Base-by-base conservation (phyloP, 2,888 invertebrate species). In the Orthosia gothica region DNA sequence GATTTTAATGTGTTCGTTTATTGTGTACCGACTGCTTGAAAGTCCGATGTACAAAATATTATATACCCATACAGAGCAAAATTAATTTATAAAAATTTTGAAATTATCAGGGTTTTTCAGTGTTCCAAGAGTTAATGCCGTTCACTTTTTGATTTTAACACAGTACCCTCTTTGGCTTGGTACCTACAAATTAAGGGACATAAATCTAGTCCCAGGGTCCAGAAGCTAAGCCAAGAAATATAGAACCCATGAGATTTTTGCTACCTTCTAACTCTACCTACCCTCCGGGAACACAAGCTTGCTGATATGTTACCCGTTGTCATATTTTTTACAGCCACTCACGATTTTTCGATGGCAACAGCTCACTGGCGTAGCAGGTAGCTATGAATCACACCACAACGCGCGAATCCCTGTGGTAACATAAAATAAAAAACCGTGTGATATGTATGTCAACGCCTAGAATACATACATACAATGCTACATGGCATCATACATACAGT, bases 1-100 rank as follows among this genome's bases (percentile, higher is more conserved):
- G 68, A 61, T 78, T 79, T 78, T 64, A 78, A 79, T 78, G 55
- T 78, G 54, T 68, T 64, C 45, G n/a, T n/a, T 73, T n/a, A 64
- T 5, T 64, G 11, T 45, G 54, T 45, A n/a, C 26, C 15, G 52
- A 9, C 59, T 73, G 78, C 74, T 78, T 79, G 59, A 64, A 79
- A 73, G 13, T 23, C 18, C 18, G 23, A 49, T 40, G 7, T 50
- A n/a, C 5, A 40, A 1, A 40, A 15, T 47, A 45, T 11, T 15
- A 50, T 55, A 5, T 26, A 40, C 15, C 59, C 49, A n/a, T 5
- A 18, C 18, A n/a, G 13, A 40, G 47, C 16, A 40, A 66, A 49
- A 50, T 50, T 0, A 16, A 64, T 68, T 40, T n/a, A n/a, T n/a
- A n/a, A n/a, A n/a, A n/a, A n/a, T n/a, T n/a, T n/a, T n/a, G n/a